phyloP scores from a whole-genome alignment of 2,888 invertebrate genomes.

The Stegophylla sp. region DNA sequence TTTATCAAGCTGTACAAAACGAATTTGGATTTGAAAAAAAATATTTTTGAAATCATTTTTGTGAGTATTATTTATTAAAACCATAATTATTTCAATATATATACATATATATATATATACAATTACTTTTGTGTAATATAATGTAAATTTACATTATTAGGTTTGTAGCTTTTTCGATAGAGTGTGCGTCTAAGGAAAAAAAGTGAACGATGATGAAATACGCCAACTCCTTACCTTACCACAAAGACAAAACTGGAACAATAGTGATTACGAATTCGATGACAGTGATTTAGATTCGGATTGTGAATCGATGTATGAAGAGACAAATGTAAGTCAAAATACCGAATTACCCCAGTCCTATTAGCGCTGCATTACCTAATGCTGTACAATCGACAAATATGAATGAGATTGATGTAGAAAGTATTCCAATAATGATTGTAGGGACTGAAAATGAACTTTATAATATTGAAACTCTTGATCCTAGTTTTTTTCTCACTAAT shows the following conservation, averaged over 20 bases:
- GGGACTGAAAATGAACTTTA: background rate
- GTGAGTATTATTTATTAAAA: too few relatives aligned
- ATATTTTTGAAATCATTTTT: too few relatives aligned
- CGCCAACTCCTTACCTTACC: too few relatives aligned
- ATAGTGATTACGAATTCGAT: background rate
- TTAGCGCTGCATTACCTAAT: background rate
- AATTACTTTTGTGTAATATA: too few relatives aligned
- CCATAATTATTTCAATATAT: too few relatives aligned
- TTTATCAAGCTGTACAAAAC: too few relatives aligned
- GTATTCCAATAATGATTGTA: background rate
- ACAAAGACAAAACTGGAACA: background rate
- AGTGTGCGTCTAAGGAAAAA: too few relatives aligned
- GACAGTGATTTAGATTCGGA: background rate
- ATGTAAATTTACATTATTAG: too few relatives aligned
- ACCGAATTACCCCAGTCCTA: background rate
- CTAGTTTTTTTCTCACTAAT: background rate
- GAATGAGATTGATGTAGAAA: background rate
- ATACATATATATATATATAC: too few relatives aligned
- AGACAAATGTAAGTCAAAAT: background rate
- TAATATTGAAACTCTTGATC: background rate
- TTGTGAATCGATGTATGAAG: background rate
- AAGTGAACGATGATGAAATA: too few relatives aligned
- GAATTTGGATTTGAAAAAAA: too few relatives aligned
- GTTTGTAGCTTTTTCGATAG: too few relatives aligned
- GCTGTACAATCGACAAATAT: background rate